phyloP scores from a whole-genome alignment of 2,113 vertebrate genomes.

The Saiga tatarica region DNA sequence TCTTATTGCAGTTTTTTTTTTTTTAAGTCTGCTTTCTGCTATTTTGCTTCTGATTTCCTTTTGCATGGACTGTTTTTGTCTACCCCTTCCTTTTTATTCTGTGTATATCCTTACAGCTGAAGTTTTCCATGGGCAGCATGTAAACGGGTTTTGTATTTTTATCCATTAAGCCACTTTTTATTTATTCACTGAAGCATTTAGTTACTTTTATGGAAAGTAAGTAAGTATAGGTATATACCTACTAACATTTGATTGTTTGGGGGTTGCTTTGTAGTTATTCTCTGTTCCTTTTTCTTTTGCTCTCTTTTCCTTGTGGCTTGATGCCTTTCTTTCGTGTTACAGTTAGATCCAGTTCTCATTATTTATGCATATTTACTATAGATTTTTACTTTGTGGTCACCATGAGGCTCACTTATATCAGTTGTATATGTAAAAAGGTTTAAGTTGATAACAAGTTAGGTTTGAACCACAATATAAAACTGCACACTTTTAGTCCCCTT shows the following conservation, averaged over 20 bases:
- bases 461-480: not conserved
- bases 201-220: not conserved
- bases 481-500: not conserved
- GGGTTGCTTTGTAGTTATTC: not conserved
- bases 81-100: not conserved
- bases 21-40: not conserved
- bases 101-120: not conserved
- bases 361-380: not conserved
- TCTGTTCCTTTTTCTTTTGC: not conserved
- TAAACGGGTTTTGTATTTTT: not conserved
- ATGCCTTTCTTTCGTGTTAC: not conserved
- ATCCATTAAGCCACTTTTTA: not conserved
- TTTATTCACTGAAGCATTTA: not conserved
- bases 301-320: not conserved
- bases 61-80: not conserved
- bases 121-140: not conserved
- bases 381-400: not conserved
- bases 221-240: not conserved
- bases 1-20: not conserved
- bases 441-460: not conserved
- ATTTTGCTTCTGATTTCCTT: not conserved
- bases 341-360: not conserved
- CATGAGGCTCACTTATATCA: not conserved
- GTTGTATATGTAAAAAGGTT: not conserved
- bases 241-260: not conserved